Evolutionary conservation across 2,888 invertebrate genomes (phyloP), one percentile per base, ranked within the genome.

Genomic region (Portevinia maculata): DNA sequence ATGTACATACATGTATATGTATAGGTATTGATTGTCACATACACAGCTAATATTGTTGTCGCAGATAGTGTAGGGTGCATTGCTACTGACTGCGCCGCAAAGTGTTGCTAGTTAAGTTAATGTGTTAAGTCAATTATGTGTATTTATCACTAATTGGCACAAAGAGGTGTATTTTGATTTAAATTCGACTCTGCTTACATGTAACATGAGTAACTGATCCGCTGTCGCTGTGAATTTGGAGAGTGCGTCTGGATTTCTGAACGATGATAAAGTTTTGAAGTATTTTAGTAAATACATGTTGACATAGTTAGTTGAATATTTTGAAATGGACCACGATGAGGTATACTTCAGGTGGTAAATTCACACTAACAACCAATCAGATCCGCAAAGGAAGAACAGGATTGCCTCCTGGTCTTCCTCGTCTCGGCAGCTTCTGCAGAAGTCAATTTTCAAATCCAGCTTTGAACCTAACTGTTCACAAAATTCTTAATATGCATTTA

Each of bases 81-180:
- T 70, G 62, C 60, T 76, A 62, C 67, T 48, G 67, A 48, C 55
- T 67, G 67, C 52, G 39, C 55, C 13, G 48, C 57, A 48, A 59
- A 65, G 52, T 76, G 70, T 44, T 52, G 37, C 70, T 62, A 17
- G 48, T 75, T 75, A 52, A 75, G 41, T 67, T 73, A 53, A 73
- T 73, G 67, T 79, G 65, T 73, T 76, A 81, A 81, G 57, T 76
- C 75, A 81, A 81, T 81, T 75, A 55, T 39, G 55, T 8, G 19
- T 44, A 24, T 19, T 46, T 53, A 71, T 57, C 21, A 34, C 9
- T 30, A 24, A 15, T 44, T 17, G 30, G 37, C 55, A 44, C 28
- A 15, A 34, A 11, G 39, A 15, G 39, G 37, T 48, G 21, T 64
- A 30, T 9, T 19, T 24, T 39, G 8, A 13, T 28, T 62, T 62